Evolutionary conservation across 2,113 vertebrate genomes (phyloP).

Genomic region (Axis porcinus): DNA sequence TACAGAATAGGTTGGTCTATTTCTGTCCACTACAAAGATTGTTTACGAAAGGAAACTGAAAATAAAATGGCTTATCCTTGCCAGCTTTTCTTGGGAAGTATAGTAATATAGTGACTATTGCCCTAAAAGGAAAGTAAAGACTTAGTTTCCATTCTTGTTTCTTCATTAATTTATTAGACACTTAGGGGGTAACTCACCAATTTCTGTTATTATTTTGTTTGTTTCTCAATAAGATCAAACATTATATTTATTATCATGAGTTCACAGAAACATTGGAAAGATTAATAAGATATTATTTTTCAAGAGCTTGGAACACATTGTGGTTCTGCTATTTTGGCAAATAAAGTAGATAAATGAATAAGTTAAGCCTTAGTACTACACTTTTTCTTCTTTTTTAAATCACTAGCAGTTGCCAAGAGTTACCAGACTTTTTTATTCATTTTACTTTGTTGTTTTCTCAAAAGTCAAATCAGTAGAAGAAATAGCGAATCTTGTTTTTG

Average conservation of each 20-base stretch:
- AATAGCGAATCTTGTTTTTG: neutral
- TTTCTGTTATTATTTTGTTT: conserved; percentile 31
- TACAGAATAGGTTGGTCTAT: conserved; percentile 58
- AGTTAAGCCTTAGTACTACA: neutral
- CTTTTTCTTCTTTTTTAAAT: neutral
- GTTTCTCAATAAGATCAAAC: conserved; percentile 31
- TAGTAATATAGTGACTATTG: conserved; percentile 20
- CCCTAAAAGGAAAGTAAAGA: conserved; percentile 57
- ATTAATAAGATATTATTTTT: conserved; percentile 32
- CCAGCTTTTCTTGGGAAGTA: conserved; percentile 48
- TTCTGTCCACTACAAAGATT: conserved; percentile 57
- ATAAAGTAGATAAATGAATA: conserved; percentile 30
- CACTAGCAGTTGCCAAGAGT: neutral
- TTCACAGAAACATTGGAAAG: conserved; percentile 18
- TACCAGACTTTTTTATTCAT: neutral
- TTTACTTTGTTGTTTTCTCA: neutral
- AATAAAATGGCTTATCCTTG: conserved; percentile 53
- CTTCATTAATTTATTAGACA: conserved; percentile 8
- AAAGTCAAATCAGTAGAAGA: conserved; percentile 17
- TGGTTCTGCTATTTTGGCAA: conserved; percentile 32
- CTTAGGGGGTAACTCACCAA: neutral
- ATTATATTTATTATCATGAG: neutral
- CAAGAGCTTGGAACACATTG: neutral
- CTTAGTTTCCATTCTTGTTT: neutral
- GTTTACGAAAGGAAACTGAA: conserved; percentile 70